Evolutionary conservation across 1,140 invertebrate genomes (phyloP).

Genomic region (Zelostemma sp.): DNA sequence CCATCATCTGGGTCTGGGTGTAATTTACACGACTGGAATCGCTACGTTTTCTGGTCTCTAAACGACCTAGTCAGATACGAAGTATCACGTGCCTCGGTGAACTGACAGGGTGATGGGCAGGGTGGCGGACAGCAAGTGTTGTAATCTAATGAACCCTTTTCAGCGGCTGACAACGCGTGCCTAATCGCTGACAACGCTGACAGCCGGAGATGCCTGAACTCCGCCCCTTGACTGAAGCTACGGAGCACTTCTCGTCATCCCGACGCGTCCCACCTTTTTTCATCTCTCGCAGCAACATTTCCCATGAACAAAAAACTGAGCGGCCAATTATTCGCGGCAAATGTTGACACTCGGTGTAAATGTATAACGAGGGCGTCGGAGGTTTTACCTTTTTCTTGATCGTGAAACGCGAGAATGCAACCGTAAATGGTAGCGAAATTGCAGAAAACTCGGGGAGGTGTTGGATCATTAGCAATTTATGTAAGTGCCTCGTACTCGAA

Average conservation of each 20-base stretch:
- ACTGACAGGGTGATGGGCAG: constrained; percentile 34
- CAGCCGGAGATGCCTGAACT: constrained; percentile 45
- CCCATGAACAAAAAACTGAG: no score
- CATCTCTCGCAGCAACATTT: background rate
- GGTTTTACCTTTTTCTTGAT: no score
- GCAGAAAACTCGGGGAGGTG: constrained; percentile 19
- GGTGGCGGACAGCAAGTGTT: constrained; percentile 32
- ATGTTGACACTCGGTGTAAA: no score
- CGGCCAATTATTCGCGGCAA: no score
- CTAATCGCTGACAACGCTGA: constrained; percentile 51
- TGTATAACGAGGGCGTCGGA: no score
- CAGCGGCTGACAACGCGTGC: constrained; percentile 52
- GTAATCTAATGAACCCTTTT: constrained; percentile 55
- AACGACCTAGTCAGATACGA: constrained; percentile 11
- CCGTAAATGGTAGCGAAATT: background rate
- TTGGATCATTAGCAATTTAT: constrained; percentile 31
- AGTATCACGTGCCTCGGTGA: constrained; percentile 7
- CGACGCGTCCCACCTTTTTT: background rate
- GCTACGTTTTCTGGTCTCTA: background rate
- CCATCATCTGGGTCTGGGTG: no score
- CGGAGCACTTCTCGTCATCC: constrained; percentile 4
- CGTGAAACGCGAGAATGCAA: background rate
- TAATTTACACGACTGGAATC: constrained; percentile 4
- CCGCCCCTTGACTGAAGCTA: constrained; percentile 19
- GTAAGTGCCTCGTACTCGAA: constrained; percentile 16